Conservation (phyloP, 2,113 vertebrate genomes). For the Phocoena sinus region DNA sequence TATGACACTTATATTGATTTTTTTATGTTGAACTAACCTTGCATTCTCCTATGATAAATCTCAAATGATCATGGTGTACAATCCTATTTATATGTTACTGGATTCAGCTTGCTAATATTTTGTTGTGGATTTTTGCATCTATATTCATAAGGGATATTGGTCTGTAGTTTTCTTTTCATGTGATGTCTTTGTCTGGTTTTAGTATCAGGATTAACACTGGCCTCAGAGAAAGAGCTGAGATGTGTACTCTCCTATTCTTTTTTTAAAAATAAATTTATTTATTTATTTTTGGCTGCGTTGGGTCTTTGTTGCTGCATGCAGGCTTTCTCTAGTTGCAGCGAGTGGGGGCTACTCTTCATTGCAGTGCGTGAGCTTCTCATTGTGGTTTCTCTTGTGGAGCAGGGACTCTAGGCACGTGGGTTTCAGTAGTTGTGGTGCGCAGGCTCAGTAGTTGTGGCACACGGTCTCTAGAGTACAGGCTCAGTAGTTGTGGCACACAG, state of each 20-base stretch:
- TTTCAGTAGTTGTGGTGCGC: too few species aligned
- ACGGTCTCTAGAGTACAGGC: too few species aligned
- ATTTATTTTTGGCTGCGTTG: too few species aligned
- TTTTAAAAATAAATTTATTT: too few species aligned
- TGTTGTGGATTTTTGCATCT: background rate
- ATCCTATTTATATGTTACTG: background rate
- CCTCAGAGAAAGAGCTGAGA: background rate
- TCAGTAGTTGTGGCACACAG: too few species aligned
- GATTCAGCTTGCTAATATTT: background rate
- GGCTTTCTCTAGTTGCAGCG: too few species aligned
- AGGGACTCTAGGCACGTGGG: too few species aligned
- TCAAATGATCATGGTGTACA: background rate
- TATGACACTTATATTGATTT: background rate
- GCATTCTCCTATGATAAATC: background rate
- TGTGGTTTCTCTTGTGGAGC: too few species aligned
- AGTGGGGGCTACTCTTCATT: too few species aligned
- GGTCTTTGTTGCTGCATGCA: too few species aligned
- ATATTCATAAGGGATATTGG: background rate
- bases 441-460: too few species aligned
- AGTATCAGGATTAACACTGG: background rate
- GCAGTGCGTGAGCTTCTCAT: too few species aligned
- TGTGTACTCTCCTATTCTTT: background rate
- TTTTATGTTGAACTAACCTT: background rate
- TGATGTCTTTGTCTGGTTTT: background rate
- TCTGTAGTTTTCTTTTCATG: background rate